Evolutionary conservation across 2,113 vertebrate genomes (phyloP), one percentile per base, ranked within the genome.

Genomic region (Platanista minor): DNA sequence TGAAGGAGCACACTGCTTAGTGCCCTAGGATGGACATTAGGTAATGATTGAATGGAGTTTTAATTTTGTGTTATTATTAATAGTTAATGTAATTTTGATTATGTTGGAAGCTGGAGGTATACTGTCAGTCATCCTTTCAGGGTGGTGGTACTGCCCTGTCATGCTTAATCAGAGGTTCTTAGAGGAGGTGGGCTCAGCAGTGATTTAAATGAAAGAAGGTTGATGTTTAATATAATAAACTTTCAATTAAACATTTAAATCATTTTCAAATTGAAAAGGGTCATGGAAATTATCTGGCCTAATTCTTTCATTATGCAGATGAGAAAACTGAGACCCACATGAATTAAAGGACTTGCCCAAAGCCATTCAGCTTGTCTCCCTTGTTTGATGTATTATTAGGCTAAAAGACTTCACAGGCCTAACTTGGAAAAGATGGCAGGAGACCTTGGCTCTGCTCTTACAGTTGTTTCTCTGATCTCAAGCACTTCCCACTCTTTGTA

Each of bases 1-100:
- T 67, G 17, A 33, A 87, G 83, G 71, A 94, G 3, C 29, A 81
- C 11, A 43, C 39, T 88, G 78, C 66, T 31, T 88, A 29, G 66
- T 77, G 74, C 93, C 71, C 31, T 52, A 33, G 96, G 92, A 92
- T 96, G 90, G 82, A 71, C 95, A 82, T 88, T 67, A 92, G 69
- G 81, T 96, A 97, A 96, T 77, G 85, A 57, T 52, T 83, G 89
- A 97, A 96, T 95, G 82, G 83, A 87, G 69, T 83, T 97, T 97
- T 93, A 97, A 95, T 96, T 97, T 88, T 93, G 93, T 91, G 83
- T 95, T 97, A 62, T 95, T 97, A 95, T 78, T 94, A 97, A 87
- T 97, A 96, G 96, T 96, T 95, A 96, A 96, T 97, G 90, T 96
- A 91, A 96, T 97, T 97, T 87, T 92, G 92, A 85, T 85, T 90